A percentile compares a stretch with the other conserved stretches of the same genome.
These are phyloP conservation scores for Notocelia uddmanniana DNA, from an alignment of 2,888 invertebrate species.

Conservation along the genomic window DNA sequence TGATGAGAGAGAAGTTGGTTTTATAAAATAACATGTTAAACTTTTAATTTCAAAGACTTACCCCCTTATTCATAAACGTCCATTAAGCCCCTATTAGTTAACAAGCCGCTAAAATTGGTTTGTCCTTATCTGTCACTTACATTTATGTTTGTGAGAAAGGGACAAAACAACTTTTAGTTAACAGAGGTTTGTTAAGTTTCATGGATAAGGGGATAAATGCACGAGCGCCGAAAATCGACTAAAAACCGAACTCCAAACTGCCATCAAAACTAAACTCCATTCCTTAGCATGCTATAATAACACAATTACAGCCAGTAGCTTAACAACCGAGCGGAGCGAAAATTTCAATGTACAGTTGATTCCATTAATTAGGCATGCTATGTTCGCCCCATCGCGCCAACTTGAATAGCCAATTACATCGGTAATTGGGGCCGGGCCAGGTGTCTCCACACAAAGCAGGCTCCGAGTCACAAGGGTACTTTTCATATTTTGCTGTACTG, in stretches of 20 bases:
- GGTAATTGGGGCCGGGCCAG: slow-evolving; percentile 80
- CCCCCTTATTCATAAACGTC: too few species aligned
- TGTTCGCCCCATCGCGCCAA: slow-evolving; percentile 67
- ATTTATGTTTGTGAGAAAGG: too few species aligned
- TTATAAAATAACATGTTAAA: not conserved
- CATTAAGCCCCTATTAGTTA: too few species aligned
- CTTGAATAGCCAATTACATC: slow-evolving; percentile 84
- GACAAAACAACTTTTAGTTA: too few species aligned
- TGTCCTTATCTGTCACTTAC: too few species aligned
- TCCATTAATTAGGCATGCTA: slow-evolving; percentile 47
- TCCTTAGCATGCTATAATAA: slow-evolving; percentile 38
- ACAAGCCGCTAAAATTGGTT: too few species aligned
- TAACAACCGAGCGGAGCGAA: slow-evolving; percentile 62
- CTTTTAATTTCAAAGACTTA: too few species aligned
- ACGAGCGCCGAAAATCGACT: not conserved
- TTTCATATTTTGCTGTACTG: slow-evolving; percentile 36
- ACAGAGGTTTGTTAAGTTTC: too few species aligned
- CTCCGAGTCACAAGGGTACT: slow-evolving; percentile 9
- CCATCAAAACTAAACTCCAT: slow-evolving; percentile 22
- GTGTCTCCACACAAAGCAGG: slow-evolving; percentile 74
- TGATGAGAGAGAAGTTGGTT: not conserved
- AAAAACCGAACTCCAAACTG: slow-evolving; percentile 14
- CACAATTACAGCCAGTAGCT: slow-evolving; percentile 44
- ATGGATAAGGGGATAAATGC: too few species aligned
- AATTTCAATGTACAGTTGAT: slow-evolving; percentile 82